Percentiles rank a stretch among this genome's conserved stretches.
Conservation (phyloP, 1,140 invertebrate genomes). For the Drosophila azteca region DNA sequence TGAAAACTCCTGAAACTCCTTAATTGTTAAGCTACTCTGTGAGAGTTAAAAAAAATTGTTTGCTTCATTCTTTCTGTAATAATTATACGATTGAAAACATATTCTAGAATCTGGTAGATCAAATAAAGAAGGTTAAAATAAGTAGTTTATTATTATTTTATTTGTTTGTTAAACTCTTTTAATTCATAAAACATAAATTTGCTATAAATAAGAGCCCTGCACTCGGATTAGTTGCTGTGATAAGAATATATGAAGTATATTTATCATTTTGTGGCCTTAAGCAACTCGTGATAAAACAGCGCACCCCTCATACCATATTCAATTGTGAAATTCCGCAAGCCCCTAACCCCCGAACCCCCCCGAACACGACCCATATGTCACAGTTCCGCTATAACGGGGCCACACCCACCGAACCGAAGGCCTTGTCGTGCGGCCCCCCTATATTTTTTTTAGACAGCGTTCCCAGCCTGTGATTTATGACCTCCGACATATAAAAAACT, state of each 20-base stretch:
- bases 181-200: too few species aligned
- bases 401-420: slow-evolving; percentile 28
- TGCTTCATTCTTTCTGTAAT: too few species aligned
- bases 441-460: slow-evolving; percentile 9
- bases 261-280: slow-evolving; percentile 3
- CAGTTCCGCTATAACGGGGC: slow-evolving; percentile 22
- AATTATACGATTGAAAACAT: too few species aligned
- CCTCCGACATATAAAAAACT: slow-evolving; percentile 47
- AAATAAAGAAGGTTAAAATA: too few species aligned
- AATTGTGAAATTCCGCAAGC: slow-evolving; percentile 27
- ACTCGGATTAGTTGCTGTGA: too few species aligned
- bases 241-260: neutral
- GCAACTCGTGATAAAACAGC: slow-evolving; percentile 10
- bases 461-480: slow-evolving; percentile 49
- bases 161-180: too few species aligned
- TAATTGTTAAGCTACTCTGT: too few species aligned
- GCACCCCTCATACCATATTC: slow-evolving; percentile 22
- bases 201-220: too few species aligned
- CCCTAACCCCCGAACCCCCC: slow-evolving; percentile 1
- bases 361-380: slow-evolving; percentile 46
- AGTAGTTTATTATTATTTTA: too few species aligned
- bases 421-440: neutral
- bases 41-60: too few species aligned
- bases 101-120: too few species aligned
- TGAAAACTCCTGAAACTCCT: too few species aligned